Evolutionary conservation across 2,797 vertebrate species (phyloP).

Genomic region (Sternotherus odoratus): DNA sequence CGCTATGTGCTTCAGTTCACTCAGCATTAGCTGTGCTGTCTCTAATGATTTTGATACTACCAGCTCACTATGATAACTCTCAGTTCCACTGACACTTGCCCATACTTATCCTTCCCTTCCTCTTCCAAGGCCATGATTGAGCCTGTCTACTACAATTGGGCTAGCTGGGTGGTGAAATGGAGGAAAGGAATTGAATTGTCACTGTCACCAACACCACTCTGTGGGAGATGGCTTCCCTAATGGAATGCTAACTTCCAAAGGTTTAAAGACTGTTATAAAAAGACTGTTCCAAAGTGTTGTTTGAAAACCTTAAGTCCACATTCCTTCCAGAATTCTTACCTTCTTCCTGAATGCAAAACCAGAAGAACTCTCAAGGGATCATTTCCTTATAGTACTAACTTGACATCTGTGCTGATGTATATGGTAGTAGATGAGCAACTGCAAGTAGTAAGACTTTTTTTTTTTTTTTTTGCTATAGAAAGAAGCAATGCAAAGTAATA

Average conservation of each 20-base stretch:
- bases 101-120: neutral
- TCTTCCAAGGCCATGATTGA: slow-evolving; percentile 7
- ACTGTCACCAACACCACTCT: neutral
- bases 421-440: rapidly evolving
- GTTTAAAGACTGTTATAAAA: too few species aligned
- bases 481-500: neutral
- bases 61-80: neutral
- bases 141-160: neutral
- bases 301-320: neutral
- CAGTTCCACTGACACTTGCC: slow-evolving; percentile 22
- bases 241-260: neutral
- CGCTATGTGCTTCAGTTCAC: neutral
- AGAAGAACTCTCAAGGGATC: neutral
- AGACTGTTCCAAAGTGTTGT: neutral
- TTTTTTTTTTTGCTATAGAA: neutral
- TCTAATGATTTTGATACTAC: neutral
- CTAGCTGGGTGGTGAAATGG: neutral
- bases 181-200: neutral
- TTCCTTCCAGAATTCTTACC: neutral
- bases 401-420: neutral
- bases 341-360: neutral
- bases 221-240: neutral
- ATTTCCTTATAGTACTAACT: neutral
- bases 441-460: neutral
- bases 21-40: neutral